Evolutionary conservation across 2,797 vertebrate genomes (phyloP), one percentile per base, ranked within the genome.

Genomic region (Furcifer pardalis): DNA sequence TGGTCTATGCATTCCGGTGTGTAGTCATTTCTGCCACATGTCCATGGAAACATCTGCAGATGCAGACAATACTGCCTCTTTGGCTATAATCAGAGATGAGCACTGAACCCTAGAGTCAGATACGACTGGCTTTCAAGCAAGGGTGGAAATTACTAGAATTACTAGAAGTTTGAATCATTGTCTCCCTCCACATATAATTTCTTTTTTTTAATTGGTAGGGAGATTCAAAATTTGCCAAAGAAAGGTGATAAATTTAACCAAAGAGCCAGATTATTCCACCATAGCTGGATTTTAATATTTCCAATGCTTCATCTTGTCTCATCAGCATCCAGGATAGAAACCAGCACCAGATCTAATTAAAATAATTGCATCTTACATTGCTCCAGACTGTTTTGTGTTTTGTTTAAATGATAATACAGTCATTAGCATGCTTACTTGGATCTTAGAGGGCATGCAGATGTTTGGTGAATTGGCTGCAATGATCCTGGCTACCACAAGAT

Each of bases 401-500:
- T 91, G 87, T 65, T 81, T 72, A 59, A 82, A 89, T 87, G 81
- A 66, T 91, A 87, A 93, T 23, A 12, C 72, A 76, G 82, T 49
- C 73, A 82, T 89, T 85, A 88, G 84, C 72, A 83, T 89, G 85
- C 90, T 83, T 4, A 37, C 62, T 49, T 1, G 68, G 86, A 5
- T 52, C 66, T 84, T 0, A 12, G 30, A 0, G 60, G n/a, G 23
- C 0, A 1, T 46, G 56, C 69, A 63, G 85, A 46, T 56, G 89
- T 81, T 85, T 73, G 85, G 56, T 71, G 90, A 78, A 46, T 0
- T 27, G 66, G 3, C 5, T 88, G 95, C 66, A 81, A 82, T 87
- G 82, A 80, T 90, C 44, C 21, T 82, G 2, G 2, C 2, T 59
- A 89, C 94, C 96, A 95, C 95, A 44, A 95, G 96, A 89, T 95